phyloP scores from a whole-genome alignment of 2,888 invertebrate genomes.

The Furcula furcula region DNA sequence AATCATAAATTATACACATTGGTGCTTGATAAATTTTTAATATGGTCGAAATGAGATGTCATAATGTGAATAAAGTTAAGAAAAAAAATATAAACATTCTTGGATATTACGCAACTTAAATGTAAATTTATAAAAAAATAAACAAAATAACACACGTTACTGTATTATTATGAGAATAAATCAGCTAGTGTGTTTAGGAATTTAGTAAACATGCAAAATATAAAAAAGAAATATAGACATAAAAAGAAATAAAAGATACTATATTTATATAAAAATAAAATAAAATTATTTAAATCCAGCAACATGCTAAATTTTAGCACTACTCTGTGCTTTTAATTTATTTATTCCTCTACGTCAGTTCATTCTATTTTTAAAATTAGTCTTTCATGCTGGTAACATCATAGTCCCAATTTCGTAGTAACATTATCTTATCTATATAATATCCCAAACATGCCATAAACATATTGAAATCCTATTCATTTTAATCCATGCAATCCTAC shows the following conservation, averaged over 20 bases:
- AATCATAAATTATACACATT: slow-evolving; percentile 32
- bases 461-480: slow-evolving; percentile 43
- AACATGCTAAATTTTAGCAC: slow-evolving; percentile 76
- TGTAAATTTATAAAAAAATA: slow-evolving; percentile 32
- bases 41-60: slow-evolving; percentile 43
- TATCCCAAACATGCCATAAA: slow-evolving; percentile 63
- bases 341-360: slow-evolving; percentile 54
- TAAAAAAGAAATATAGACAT: slow-evolving; percentile 34
- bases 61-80: slow-evolving; percentile 44
- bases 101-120: slow-evolving; percentile 39
- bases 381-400: slow-evolving; percentile 72
- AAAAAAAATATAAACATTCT: slow-evolving; percentile 36
- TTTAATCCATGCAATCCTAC: slow-evolving; percentile 60
- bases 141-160: slow-evolving; percentile 25
- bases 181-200: slow-evolving; percentile 34
- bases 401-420: slow-evolving; percentile 43
- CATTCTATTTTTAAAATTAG: slow-evolving; percentile 61
- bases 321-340: slow-evolving; percentile 74
- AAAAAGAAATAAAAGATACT: slow-evolving; percentile 41
- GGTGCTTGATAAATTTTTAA: slow-evolving; percentile 36
- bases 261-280: no score
- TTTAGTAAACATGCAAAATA: slow-evolving; percentile 58
- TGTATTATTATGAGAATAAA: slow-evolving; percentile 25
- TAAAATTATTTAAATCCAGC: slow-evolving; percentile 66
- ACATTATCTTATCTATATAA: slow-evolving; percentile 36